Conservation (phyloP, 2,888 invertebrate species). For the Anticlea derivata region DNA sequence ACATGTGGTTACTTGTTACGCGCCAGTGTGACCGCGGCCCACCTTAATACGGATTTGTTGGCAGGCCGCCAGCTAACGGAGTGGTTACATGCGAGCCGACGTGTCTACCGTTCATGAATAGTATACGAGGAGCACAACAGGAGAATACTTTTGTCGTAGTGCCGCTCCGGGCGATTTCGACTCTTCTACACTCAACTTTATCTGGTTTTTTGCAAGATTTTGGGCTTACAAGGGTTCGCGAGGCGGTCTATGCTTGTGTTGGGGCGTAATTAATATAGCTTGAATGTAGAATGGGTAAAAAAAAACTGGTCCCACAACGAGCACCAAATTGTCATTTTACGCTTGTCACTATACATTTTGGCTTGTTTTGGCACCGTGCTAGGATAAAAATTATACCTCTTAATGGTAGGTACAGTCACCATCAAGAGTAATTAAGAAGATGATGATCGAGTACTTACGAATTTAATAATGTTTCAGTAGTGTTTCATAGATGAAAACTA, state of each 20-base stretch:
- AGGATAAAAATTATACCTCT: no score
- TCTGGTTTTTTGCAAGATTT: conserved; percentile 25
- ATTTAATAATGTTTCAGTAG: no score
- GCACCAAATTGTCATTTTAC: not conserved
- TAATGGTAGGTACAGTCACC: no score
- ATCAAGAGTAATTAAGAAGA: no score
- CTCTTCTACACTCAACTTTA: conserved; percentile 27
- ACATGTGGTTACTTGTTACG: conserved; percentile 32
- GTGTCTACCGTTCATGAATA: conserved; percentile 51
- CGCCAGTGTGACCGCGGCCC: conserved; percentile 47
- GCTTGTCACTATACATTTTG: no score
- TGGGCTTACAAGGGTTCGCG: conserved; percentile 22
- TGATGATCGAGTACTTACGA: no score
- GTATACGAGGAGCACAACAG: conserved; percentile 18
- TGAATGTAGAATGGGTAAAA: not conserved
- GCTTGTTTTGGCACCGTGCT: no score
- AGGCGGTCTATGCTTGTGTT: conserved; percentile 17
- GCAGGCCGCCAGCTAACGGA: conserved; percentile 61
- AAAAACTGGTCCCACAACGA: not conserved
- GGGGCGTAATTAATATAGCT: conserved; percentile 19
- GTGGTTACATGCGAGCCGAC: conserved; percentile 44
- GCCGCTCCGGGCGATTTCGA: conserved; percentile 27
- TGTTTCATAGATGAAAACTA: no score
- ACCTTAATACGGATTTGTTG: conserved; percentile 59
- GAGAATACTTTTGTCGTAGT: conserved; percentile 29